Base-by-base conservation (phyloP, 2,888 invertebrate genomes). In the Heliconius ethilla region DNA sequence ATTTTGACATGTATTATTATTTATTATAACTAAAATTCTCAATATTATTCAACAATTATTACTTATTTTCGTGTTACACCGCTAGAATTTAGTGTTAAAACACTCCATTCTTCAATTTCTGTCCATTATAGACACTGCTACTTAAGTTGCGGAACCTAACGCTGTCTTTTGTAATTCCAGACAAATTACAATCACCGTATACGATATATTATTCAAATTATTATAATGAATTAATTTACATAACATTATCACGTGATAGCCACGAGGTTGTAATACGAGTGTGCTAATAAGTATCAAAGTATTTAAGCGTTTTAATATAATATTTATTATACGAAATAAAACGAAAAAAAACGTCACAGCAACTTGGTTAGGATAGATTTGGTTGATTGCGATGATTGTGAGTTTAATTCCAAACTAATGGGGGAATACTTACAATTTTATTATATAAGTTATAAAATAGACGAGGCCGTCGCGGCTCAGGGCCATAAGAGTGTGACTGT, bases 271-370 rank as follows among this genome's bases (percentile, higher is more conserved):
- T 67, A 6, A n/a, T 40, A 13, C 11, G 37, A 67, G 40, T 67
- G 37, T 67, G 66, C n/a, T 67, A 40, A 67, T 67, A 67, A 22
- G 66, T 37, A n/a, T 37, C 33, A 10, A n/a, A 66, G 66, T 37
- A 33, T 22, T 66, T 10, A 66, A 66, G 65, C 18, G 18, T 65
- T 65, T 65, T 29, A 33, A 65, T 27, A 27, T 65, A 10, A 29
- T 3, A 66, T 18, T 29, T 15, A 33, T 7, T 55, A 55, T 9
- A 55, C 18, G 22, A 55, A 22, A 55, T 13, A 63, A 63, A 18
- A 25, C 27, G 29, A 65, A 15, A 67, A n/a, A 37, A 37, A 3
- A 22, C 10, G 9, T n/a, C 22, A n/a, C 10, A 55, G 9, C 55
- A 55, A n/a, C 22, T 22, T 9, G 18, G 18, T 51, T 51, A 18